A percentile compares a stretch with the other conserved stretches of the same genome.
These are phyloP conservation scores for Andrena haemorrhoa DNA, from an alignment of 2,888 invertebrate genomes.

Conservation along the genomic window DNA sequence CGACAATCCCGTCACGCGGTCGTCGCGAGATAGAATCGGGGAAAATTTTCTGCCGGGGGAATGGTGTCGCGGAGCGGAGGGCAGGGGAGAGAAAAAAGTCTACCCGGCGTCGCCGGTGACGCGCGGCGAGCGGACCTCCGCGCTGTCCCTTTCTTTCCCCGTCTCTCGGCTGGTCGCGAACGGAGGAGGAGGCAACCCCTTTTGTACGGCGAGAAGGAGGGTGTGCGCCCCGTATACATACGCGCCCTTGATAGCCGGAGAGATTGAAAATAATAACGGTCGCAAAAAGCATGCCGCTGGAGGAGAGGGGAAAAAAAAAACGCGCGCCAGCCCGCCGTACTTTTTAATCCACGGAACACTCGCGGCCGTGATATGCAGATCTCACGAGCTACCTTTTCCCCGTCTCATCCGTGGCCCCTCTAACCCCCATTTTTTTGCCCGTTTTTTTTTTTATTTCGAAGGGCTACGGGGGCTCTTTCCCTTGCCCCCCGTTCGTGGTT, in stretches of 20 bases:
- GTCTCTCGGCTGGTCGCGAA: constrained; percentile 7
- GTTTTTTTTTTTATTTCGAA: constrained; percentile 3
- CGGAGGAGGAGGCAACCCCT: constrained; percentile 51
- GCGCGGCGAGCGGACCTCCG: constrained; percentile 9
- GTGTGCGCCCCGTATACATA: constrained; percentile 40
- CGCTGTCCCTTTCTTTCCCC: constrained; percentile 7
- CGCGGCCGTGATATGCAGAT: constrained; percentile 81
- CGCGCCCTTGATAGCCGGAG: constrained; percentile 61
- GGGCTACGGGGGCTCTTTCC: not conserved
- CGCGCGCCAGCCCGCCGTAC: constrained; percentile 58
- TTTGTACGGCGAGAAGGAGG: constrained; percentile 55
- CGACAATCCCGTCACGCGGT: constrained; percentile 72
- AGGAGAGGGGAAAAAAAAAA: constrained; percentile 59
- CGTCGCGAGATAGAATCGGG: constrained; percentile 69
- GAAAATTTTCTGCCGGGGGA: constrained; percentile 44
- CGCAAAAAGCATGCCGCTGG: constrained; percentile 70
- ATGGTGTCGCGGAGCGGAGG: constrained; percentile 35
- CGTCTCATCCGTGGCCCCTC: constrained; percentile 66
- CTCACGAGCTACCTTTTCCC: constrained; percentile 71
- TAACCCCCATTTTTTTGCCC: constrained; percentile 25
- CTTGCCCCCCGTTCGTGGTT: constrained; percentile 19
- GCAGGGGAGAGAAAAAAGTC: constrained; percentile 36
- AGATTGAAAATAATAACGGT: constrained; percentile 76
- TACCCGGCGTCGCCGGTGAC: constrained; percentile 27
- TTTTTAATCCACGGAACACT: constrained; percentile 79